Evolutionary conservation across 2,888 invertebrate species (phyloP).

Genomic region (Limnephilus marmoratus): DNA sequence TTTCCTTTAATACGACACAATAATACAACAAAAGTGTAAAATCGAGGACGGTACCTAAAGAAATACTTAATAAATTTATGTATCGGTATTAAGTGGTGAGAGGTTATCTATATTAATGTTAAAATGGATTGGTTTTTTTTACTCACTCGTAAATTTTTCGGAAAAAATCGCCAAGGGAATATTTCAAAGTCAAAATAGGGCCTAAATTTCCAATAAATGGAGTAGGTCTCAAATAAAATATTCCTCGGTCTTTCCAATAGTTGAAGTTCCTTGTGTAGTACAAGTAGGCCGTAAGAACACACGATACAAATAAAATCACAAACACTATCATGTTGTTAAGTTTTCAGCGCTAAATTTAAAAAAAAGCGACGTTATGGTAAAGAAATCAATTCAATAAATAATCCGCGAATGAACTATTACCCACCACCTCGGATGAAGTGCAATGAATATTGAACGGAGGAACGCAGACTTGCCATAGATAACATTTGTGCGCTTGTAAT

Average conservation of each 20-base stretch:
- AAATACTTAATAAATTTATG: no score
- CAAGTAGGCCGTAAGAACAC: constrained; percentile 59
- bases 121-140: no score
- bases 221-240: constrained; percentile 65
- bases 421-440: neutral
- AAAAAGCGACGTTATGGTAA: neutral
- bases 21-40: no score
- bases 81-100: no score
- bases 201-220: constrained; percentile 68
- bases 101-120: no score
- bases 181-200: constrained; percentile 65
- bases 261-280: constrained; percentile 67
- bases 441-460: neutral
- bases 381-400: neutral
- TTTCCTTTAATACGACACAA: no score
- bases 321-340: constrained; percentile 19
- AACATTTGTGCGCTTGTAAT: no score
- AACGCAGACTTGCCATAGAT: neutral
- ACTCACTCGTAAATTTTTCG: constrained; percentile 67
- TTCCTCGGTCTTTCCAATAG: constrained; percentile 67
- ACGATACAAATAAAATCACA: constrained; percentile 48
- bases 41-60: no score
- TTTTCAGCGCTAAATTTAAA: neutral
- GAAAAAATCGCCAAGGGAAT: constrained; percentile 67
- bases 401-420: neutral